A percentile compares a stretch with the other conserved stretches of the same genome.
Evolutionary conservation across 2,797 vertebrate species (phyloP).

Genomic region (Antennarius maculatus): DNA sequence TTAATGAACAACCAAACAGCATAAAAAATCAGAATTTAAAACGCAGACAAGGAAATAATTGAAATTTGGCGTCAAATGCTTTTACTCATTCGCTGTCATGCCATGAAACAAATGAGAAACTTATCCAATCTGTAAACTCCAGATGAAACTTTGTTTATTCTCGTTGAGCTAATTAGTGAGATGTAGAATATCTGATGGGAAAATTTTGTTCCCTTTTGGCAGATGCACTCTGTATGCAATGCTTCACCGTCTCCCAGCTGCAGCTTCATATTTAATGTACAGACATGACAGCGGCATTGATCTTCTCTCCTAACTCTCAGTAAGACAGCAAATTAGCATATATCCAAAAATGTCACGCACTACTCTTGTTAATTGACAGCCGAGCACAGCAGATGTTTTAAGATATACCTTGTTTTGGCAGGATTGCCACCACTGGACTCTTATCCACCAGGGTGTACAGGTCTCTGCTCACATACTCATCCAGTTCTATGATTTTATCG

Average conservation of each 20-base stretch:
- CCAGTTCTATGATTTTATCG: conserved; percentile 88
- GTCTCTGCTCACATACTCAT: conserved; percentile 85
- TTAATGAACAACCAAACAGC: neutral
- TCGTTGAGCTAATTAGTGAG: neutral
- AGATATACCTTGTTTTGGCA: conserved; percentile 88
- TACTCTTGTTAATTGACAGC: neutral
- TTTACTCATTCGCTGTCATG: no score
- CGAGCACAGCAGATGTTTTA: neutral
- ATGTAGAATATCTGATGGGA: neutral
- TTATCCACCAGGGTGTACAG: conserved; percentile 88
- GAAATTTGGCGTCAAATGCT: no score
- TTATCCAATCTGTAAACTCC: no score
- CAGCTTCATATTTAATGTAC: neutral
- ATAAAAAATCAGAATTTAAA: neutral
- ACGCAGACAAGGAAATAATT: neutral
- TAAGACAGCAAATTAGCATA: neutral
- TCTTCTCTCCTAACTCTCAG: neutral
- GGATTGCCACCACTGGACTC: conserved; percentile 88
- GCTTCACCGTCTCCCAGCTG: neutral
- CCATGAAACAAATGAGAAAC: no score
- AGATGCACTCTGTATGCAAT: neutral
- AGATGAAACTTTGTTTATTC: no score
- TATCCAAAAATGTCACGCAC: conserved; percentile 1
- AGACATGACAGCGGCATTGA: neutral
- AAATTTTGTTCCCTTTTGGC: neutral